Percentiles rank a stretch among this genome's conserved stretches.
Evolutionary conservation across 2,888 invertebrate genomes (phyloP).

Genomic region (Eutolmus rufibarbis): DNA sequence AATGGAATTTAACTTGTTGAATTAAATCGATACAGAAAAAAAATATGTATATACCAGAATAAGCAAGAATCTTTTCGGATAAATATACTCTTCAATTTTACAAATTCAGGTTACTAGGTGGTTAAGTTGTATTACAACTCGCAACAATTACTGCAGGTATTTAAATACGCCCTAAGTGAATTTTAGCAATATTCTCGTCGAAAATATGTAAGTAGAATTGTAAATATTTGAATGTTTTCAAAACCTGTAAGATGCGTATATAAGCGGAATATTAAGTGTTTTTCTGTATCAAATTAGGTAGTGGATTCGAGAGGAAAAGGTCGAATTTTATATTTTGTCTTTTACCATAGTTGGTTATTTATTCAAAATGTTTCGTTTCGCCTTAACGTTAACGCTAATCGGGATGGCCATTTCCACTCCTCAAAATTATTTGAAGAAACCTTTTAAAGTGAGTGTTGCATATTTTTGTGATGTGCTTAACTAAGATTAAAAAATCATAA

Average conservation of each 20-base stretch:
- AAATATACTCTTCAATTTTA: not conserved
- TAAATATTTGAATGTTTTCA: not conserved
- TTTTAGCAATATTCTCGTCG: not conserved
- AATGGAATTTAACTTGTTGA: not conserved
- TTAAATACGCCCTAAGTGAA: not conserved
- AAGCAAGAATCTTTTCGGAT: not conserved
- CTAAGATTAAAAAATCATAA: not conserved
- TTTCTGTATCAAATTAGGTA: not conserved
- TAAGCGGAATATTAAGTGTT: not conserved
- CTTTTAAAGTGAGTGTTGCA: not conserved
- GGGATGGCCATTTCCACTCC: not conserved
- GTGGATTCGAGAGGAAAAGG: not conserved
- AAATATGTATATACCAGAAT: not conserved
- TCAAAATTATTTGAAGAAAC: not conserved
- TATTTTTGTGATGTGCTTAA: not conserved
- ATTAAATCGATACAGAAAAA: not conserved
- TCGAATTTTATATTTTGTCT: not conserved
- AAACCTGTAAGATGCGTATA: not conserved
- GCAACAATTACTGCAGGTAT: not conserved
- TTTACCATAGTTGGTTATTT: not conserved
- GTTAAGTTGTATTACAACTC: not conserved
- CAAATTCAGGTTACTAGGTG: not conserved
- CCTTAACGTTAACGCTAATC: not conserved
- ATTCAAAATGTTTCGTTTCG: not conserved
- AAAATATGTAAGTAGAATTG: not conserved